Evolutionary conservation across 2,113 vertebrate species (phyloP).

Genomic region (Centropus unirufus): DNA sequence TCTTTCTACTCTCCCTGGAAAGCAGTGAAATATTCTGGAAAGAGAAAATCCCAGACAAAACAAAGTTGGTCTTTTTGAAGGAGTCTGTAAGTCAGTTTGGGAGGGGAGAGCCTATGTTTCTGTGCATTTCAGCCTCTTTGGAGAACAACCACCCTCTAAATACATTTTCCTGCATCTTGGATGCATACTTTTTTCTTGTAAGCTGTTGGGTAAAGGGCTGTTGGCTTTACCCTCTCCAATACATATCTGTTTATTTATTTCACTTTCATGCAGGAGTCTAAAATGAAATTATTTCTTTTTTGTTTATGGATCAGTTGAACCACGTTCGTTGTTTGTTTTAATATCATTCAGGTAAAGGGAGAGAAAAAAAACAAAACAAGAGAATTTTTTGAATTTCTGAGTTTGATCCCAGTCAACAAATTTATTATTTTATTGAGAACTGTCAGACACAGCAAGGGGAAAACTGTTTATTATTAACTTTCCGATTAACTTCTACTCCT

Average conservation of each 20-base stretch:
- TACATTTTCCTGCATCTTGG: background rate
- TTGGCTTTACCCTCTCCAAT: background rate
- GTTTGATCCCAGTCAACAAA: background rate
- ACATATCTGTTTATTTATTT: background rate
- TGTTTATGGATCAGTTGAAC: background rate
- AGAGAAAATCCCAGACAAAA: background rate
- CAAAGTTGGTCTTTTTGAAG: background rate
- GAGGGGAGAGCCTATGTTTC: background rate
- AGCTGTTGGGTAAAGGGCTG: background rate
- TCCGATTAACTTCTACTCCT: background rate
- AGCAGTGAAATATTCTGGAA: background rate
- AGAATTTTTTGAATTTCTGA: background rate
- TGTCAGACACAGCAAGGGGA: background rate
- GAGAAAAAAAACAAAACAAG: accelerated
- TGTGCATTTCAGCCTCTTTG: background rate
- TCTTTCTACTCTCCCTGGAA: background rate
- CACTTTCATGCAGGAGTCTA: background rate
- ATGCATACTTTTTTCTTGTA: background rate
- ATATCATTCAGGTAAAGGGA: background rate
- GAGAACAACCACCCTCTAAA: background rate
- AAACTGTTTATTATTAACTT: background rate
- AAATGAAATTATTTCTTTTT: background rate
- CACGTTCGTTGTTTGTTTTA: background rate
- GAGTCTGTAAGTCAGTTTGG: background rate
- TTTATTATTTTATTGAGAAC: background rate